These are phyloP conservation scores for Agrilus biguttatus DNA, from an alignment of 2,888 invertebrate genomes.

Conservation along the genomic window DNA sequence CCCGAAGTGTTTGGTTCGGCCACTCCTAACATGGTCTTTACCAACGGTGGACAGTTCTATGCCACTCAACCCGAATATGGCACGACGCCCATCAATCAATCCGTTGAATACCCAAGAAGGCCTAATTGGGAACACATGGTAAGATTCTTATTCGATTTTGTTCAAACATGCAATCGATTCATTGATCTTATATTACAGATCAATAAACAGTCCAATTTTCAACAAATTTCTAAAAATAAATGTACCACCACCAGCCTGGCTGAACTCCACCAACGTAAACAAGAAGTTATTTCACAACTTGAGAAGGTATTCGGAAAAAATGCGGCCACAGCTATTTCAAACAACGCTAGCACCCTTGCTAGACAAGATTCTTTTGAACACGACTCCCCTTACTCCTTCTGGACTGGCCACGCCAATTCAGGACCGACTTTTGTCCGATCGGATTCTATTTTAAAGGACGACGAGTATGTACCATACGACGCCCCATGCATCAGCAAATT, in stretches of 20 bases:
- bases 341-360: conserved; percentile 27
- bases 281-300: conserved; percentile 44
- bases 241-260: conserved; percentile 38
- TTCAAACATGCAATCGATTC: neutral
- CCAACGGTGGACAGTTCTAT: conserved; percentile 25
- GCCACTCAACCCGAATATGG: conserved; percentile 23
- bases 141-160: conserved; percentile 6
- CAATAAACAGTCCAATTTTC: conserved; percentile 19
- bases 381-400: conserved; percentile 28
- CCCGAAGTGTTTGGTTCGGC: conserved; percentile 24
- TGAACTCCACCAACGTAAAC: conserved; percentile 43
- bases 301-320: conserved; percentile 43
- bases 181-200: neutral
- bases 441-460: conserved; percentile 42
- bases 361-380: conserved; percentile 24
- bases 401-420: conserved; percentile 20
- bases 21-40: conserved; percentile 20
- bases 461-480: conserved; percentile 54
- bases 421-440: conserved; percentile 34
- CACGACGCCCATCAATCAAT: conserved; percentile 17
- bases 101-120: conserved; percentile 11
- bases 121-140: conserved; percentile 21
- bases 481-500: conserved; percentile 50
- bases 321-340: conserved; percentile 29
- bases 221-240: conserved; percentile 15